Evolutionary conservation across 2,113 vertebrate genomes (phyloP), one percentile per base, ranked within the genome.

Genomic region (Chunga burmeisteri): DNA sequence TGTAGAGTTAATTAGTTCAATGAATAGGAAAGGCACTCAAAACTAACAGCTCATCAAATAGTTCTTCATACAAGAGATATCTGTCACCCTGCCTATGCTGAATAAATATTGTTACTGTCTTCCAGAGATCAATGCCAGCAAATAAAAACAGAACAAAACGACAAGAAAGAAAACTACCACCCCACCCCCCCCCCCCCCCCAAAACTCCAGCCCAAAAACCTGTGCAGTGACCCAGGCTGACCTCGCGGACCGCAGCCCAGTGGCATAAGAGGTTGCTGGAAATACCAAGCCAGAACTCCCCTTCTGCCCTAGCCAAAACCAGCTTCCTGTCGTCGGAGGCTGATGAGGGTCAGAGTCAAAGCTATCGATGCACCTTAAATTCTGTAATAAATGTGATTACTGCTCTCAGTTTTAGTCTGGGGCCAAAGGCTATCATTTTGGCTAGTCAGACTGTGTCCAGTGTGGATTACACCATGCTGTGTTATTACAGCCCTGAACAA

Each of bases 1-100:
- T 97, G 96, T 97, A 91, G 96, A 94, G 94, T 92, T 97, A 97
- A 96, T 97, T 97, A 96, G 93, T 94, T 93, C 97, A 94, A 93
- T 92, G 96, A 97, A 96, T 93, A 96, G 92, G 86, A 97, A 97
- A 96, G 92, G 81, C 96, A 96, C 96, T 96, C 93, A 95, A 94
- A 97, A 96, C 95, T 94, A 97, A 97, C 90, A 96, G 94, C 94
- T 97, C 94, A 96, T 96, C 96, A 93, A 93, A 94, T 40, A 94
- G 79, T 94, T 96, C 92, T 97, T 96, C 95, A 94, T 96, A 96
- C 90, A 92, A 94, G 82, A 94, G 88, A 80, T 94, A 95, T 94
- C 89, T 94, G 94, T 93, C 95, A 95, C 91, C 86, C 86, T 94
- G 93, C 88, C 84, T 93, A 55, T 36, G 32, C 92, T 93, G 88